Base-by-base conservation (phyloP, 37 sponge, comb jelly and placozoan genomes). In the Halichondria panicea region DNA sequence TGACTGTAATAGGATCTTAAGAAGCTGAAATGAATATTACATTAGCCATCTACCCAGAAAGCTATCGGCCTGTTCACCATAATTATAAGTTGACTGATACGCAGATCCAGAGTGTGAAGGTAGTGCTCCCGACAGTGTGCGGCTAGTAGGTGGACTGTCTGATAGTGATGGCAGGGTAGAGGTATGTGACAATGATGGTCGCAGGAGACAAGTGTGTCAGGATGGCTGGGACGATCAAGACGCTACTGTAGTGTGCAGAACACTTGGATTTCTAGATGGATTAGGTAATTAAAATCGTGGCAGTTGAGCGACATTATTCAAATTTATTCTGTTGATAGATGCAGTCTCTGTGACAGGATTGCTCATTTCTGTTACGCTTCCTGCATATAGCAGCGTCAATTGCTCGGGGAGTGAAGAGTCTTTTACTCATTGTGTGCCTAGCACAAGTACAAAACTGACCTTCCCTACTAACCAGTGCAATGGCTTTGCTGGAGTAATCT, bases 211-310 rank as follows among this genome's bases (percentile, higher is more conserved):
- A 33, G 41, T 79, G 38, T 79, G 79, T 79, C 70, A 28, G 13
- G 28, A 48, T 33, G 6, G 37, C 30, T 79, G 79, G 79, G 36
- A 66, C 27, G 42, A 67, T 22, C 30, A 2, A 13, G 70, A 68
- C 38, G 79, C 70, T 12, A 24, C 35, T 21, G 70, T 68, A 25
- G 68, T 39, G 27, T 79, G 79, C 33, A 39, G 42, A 37, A 42
- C 67, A 46, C 70, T 79, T 15, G 79, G 79, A 25, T 68, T 56
- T 30, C 54, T 59, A 55, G 30, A 33, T n/a, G 68, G 52, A 68
- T 55, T 57, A 28, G 36, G 35, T 3, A 18, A 19, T 18, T 18
- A 35, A 33, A 18, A 18, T 2, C 2, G 32, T 30, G 63, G 15
- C 31, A 33, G 34, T 33, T 3, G 35, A 5, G 12, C 9, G 7